These are phyloP conservation scores for Drosophila lacteicornis DNA, from an alignment of 1,140 invertebrate species.

Conservation along the genomic window DNA sequence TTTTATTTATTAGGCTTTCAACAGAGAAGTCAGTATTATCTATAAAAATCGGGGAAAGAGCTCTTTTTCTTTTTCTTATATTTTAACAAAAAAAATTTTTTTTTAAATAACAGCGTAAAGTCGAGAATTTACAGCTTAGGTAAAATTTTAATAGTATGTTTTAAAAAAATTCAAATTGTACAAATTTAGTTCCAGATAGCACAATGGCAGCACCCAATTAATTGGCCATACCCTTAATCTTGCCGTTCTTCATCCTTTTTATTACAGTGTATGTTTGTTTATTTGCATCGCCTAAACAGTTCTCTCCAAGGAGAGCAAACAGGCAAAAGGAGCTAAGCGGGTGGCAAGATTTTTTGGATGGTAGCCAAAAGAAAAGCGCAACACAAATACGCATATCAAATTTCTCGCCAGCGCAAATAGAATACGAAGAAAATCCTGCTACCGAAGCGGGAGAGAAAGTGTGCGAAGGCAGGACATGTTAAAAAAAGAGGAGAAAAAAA, in stretches of 20 bases:
- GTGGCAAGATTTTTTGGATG: conserved; percentile 45
- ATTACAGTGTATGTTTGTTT: conserved; percentile 52
- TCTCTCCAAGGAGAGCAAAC: conserved; percentile 21
- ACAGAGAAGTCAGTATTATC: too few species aligned
- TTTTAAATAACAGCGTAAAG: too few species aligned
- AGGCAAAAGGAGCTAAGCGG: conserved; percentile 15
- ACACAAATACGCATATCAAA: conserved; percentile 82
- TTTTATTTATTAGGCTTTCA: too few species aligned
- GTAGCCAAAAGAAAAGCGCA: conserved; percentile 71
- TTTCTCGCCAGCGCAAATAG: conserved; percentile 51
- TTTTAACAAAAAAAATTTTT: background rate
- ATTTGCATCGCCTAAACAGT: conserved; percentile 73
- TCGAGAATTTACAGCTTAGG: too few species aligned
- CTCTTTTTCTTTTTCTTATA: background rate
- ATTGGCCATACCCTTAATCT: background rate
- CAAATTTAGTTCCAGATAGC: too few species aligned
- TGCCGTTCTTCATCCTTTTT: background rate
- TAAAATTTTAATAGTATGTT: background rate
- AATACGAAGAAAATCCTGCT: conserved; percentile 27
- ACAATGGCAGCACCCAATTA: background rate
- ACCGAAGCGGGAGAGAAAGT: conserved; percentile 38
- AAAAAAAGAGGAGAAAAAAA: conserved; percentile 21
- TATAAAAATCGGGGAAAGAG: background rate
- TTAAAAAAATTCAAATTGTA: background rate
- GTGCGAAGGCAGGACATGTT: conserved; percentile 19